Conservation (phyloP, 2,888 invertebrate species). For the Mesorhabditis spiculigera region DNA sequence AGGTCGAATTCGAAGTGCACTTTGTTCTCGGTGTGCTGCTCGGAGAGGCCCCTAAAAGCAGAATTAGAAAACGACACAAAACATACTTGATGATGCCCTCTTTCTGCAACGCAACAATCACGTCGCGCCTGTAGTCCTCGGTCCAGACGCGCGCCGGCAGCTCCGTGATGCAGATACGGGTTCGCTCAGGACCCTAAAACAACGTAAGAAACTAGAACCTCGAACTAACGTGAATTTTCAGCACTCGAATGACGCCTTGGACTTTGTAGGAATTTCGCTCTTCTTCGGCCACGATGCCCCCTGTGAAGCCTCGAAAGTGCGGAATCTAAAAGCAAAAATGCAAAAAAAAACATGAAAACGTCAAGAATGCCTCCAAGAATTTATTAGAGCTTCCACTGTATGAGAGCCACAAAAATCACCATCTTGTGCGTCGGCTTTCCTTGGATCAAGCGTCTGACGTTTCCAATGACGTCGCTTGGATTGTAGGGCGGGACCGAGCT, state of each 20-base stretch:
- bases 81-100: conserved; percentile 19
- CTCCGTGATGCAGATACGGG: conserved; percentile 72
- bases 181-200: too few species aligned
- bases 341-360: too few species aligned
- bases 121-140: conserved; percentile 86
- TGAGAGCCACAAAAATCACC: too few species aligned
- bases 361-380: too few species aligned
- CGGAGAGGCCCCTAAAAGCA: neutral
- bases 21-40: neutral
- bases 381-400: too few species aligned
- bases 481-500: conserved; percentile 80
- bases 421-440: conserved; percentile 71
- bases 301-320: neutral
- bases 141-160: conserved; percentile 93
- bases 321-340: neutral
- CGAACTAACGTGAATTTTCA: too few species aligned
- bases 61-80: too few species aligned
- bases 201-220: too few species aligned
- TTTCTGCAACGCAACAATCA: conserved; percentile 76
- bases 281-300: neutral
- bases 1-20: neutral
- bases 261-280: too few species aligned
- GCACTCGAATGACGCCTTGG: too few species aligned
- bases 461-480: conserved; percentile 79
- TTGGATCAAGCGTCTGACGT: conserved; percentile 75